phyloP scores from a whole-genome alignment of 2,113 vertebrate genomes.

The Tangachromis dhanisi region DNA sequence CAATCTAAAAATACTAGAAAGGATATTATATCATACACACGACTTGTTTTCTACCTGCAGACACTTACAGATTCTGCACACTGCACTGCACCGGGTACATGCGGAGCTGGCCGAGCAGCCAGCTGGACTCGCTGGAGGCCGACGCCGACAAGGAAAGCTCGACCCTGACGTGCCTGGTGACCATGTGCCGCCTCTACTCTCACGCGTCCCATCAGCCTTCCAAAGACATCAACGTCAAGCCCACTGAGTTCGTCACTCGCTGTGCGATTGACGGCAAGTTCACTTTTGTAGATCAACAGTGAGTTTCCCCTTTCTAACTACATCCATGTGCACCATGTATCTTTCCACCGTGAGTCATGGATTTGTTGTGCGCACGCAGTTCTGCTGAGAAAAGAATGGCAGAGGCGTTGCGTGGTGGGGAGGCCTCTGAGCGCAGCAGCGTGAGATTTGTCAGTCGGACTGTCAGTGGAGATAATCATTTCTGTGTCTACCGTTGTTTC shows the following conservation, averaged over 20 bases:
- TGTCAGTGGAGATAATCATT: constrained; percentile 27
- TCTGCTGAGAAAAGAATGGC: constrained; percentile 23
- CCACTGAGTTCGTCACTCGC: constrained; percentile 82
- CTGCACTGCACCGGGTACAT: constrained; percentile 89
- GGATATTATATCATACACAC: not conserved
- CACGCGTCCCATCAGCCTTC: constrained; percentile 68
- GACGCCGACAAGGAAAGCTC: constrained; percentile 71
- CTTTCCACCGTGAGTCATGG: not conserved
- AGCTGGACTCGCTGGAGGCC: constrained; percentile 74
- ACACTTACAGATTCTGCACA: constrained; percentile 79
- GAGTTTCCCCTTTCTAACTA: constrained; percentile 21
- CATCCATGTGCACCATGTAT: not conserved
- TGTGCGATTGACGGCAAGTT: constrained; percentile 89
- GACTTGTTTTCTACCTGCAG: constrained; percentile 46
- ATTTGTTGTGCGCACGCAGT: not conserved
- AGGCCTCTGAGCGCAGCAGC: not conserved
- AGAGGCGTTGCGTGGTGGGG: not conserved
- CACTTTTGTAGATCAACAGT: constrained; percentile 89
- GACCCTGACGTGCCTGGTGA: constrained; percentile 81
- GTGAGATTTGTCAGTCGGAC: not conserved
- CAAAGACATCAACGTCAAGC: constrained; percentile 75
- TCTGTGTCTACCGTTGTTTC: constrained; percentile 56
- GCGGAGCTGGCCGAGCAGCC: constrained; percentile 78
- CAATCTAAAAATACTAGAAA: not conserved
- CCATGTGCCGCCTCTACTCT: constrained; percentile 78